A percentile compares a stretch with the other conserved stretches of the same genome.
Evolutionary conservation across 1,140 invertebrate genomes (phyloP).

Genomic region (Pemphigus obesinymphae): DNA sequence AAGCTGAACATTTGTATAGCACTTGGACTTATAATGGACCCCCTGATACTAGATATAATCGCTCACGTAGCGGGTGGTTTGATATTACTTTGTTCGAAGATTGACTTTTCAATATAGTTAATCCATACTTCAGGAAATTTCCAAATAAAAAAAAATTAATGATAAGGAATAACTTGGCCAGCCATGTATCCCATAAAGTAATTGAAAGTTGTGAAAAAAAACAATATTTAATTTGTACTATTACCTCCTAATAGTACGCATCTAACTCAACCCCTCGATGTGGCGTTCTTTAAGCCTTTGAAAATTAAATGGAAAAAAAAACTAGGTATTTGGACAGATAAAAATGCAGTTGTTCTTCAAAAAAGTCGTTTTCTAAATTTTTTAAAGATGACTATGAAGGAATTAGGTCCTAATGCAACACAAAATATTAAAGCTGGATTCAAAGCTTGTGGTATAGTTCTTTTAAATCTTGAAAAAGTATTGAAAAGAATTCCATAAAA

Average conservation of each 20-base stretch:
- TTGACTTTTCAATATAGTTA: slow-evolving; percentile 48
- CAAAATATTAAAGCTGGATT: neutral
- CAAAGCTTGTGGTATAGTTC: neutral
- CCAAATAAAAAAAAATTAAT: slow-evolving; percentile 47
- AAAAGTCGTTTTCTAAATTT: neutral
- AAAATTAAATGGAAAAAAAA: slow-evolving; percentile 49
- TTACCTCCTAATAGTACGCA: slow-evolving; percentile 51
- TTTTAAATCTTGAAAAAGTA: neutral
- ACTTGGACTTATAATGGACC: slow-evolving; percentile 49
- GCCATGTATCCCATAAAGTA: slow-evolving; percentile 49
- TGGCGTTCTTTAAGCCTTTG: slow-evolving; percentile 49
- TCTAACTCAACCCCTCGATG: slow-evolving; percentile 51
- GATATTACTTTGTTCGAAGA: slow-evolving; percentile 49
- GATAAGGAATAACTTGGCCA: slow-evolving; percentile 51
- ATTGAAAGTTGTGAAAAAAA: slow-evolving; percentile 48
- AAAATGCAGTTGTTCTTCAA: neutral
- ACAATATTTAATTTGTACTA: slow-evolving; percentile 50
- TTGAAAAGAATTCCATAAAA: neutral
- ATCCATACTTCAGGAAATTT: slow-evolving; percentile 47
- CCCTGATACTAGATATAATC: slow-evolving; percentile 48
- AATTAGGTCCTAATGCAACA: neutral
- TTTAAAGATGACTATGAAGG: neutral
- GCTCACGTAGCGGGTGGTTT: slow-evolving; percentile 49
- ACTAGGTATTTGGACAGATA: slow-evolving; percentile 46
- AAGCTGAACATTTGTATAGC: slow-evolving; percentile 48